Evolutionary conservation across 2,113 vertebrate species (phyloP).

Genomic region (Chamaea fasciata): DNA sequence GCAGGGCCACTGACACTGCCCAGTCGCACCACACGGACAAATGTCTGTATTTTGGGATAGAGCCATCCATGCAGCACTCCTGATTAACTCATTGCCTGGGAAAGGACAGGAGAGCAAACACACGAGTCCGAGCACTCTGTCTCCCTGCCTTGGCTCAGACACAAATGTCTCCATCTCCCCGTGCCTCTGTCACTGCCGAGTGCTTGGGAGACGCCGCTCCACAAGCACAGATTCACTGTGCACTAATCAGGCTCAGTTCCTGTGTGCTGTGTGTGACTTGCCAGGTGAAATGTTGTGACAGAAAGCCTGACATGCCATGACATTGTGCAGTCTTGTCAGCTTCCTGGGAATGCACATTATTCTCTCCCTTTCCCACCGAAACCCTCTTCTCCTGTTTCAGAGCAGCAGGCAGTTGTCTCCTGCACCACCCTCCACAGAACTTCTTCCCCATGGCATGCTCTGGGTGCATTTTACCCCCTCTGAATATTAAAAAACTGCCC

Average conservation of each 20-base stretch:
- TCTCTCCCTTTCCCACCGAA: neutral
- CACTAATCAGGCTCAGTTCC: neutral
- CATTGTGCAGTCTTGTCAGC: neutral
- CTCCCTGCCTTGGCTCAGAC: neutral
- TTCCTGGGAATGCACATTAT: neutral
- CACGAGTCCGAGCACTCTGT: neutral
- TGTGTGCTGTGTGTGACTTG: rapidly evolving
- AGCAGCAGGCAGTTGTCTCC: neutral
- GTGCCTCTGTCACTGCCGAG: neutral
- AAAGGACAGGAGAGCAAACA: slow-evolving; percentile 9
- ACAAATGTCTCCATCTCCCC: rapidly evolving
- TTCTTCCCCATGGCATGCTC: neutral
- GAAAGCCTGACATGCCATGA: neutral
- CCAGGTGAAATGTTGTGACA: neutral
- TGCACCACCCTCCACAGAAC: no score
- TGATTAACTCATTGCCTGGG: slow-evolving; percentile 34
- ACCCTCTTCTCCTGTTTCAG: neutral
- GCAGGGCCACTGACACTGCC: neutral
- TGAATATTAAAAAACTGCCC: neutral
- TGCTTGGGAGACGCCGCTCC: rapidly evolving
- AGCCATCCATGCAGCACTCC: neutral
- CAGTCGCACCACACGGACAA: neutral
- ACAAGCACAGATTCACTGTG: rapidly evolving
- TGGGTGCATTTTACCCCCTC: neutral
- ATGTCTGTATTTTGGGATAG: neutral